Base-by-base conservation (phyloP, 30 jellyfish, hydroid and myxozoan genomes). In the Aurelia sp. region DNA sequence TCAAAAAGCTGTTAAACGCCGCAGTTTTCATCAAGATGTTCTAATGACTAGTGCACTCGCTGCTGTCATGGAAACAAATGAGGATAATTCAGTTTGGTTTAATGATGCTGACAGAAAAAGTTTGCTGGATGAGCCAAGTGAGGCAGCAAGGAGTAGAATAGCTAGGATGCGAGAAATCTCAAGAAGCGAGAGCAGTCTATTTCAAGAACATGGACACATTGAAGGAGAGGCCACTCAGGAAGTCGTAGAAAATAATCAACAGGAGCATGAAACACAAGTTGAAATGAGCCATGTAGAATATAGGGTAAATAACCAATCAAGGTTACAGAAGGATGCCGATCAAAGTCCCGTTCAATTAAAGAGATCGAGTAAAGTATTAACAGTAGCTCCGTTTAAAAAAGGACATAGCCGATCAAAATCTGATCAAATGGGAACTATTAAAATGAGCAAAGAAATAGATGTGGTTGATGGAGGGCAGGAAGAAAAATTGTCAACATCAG, bases 371-470 rank as follows among this genome's bases (percentile, higher is more conserved):
- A 72, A 69, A 21, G 89, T 80, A 18, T 23, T 84, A 11, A 27
- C 96, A 5, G 55, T 8, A 44, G 48, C 94, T 9, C 85, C 96
- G 12, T 79, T 90, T 64, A 91, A 84, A 73, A 82, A 78, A 51
- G 98, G 98, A 23, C 98, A 93, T 58, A 84, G 82, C 64, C 97
- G 98, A 27, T 93, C 98, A 62, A 93, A 93, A 63, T 93, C 98
- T 3, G 98, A 93, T 68, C 98, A 93, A 69, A 82, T 87, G 22
- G 97, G 97, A 10, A 68, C 81, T 61, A 66, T 73, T 33, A 76
- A 41, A 57, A 51, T 67, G 15, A 84, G 52, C 61, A 88, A 52
- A 3, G 83, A 44, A 10, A 23, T 59, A n/a, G 93, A 72, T 30
- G 55, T 69, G 10, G 90, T 74, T 27, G 86, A 74, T 31, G 95